Conservation (phyloP, 2,888 invertebrate genomes). For the Eumacrocentrus americanus region DNA sequence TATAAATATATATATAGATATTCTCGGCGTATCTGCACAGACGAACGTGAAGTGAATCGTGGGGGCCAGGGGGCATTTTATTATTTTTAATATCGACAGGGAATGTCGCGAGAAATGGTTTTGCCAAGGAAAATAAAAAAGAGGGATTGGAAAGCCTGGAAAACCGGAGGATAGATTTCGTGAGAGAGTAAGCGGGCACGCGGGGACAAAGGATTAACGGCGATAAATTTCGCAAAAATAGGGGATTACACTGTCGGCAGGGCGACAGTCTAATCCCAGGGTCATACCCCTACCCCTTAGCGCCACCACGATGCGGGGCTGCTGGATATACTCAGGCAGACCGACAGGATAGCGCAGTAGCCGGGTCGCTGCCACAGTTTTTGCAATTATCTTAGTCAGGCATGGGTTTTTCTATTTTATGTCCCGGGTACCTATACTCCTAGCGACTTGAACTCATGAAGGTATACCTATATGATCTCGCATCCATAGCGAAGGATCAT, state of each 20-base stretch:
- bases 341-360: conserved; percentile 17
- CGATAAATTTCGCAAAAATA: conserved; percentile 62
- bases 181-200: conserved; percentile 39
- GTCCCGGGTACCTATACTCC: background rate
- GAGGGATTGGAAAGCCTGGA: conserved; percentile 23
- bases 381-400: conserved; percentile 22
- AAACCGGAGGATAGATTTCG: conserved; percentile 37
- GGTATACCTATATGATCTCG: background rate
- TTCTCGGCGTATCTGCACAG: no score
- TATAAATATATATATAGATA: no score
- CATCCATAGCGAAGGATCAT: background rate
- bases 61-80: conserved; percentile 42
- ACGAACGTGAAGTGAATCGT: conserved; percentile 28
- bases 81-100: conserved; percentile 55
- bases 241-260: conserved; percentile 61
- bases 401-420: background rate
- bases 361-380: conserved; percentile 17
- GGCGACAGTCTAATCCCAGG: conserved; percentile 60
- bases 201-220: conserved; percentile 59
- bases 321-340: conserved; percentile 8
- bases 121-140: conserved; percentile 38
- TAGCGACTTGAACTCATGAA: background rate
- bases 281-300: conserved; percentile 35
- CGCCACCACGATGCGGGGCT: conserved; percentile 25
- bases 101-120: conserved; percentile 34